A percentile compares a stretch with the other conserved stretches of the same genome.
Evolutionary conservation across 2,888 invertebrate species (phyloP).

Genomic region (Notodonta dromedarius): DNA sequence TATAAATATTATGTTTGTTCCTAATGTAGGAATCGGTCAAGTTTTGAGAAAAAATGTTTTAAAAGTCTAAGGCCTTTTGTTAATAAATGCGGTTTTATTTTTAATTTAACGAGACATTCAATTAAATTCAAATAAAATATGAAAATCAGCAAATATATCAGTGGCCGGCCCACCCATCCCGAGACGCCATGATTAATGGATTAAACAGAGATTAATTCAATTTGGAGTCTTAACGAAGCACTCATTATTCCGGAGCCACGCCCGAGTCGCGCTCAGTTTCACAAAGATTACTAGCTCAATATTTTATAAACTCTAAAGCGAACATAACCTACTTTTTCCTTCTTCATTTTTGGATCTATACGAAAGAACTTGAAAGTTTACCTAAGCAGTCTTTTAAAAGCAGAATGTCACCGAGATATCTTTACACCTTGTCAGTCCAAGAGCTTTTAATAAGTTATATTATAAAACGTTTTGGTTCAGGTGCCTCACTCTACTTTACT

Average conservation of each 20-base stretch:
- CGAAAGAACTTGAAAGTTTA: too few species aligned
- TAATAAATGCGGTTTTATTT: neutral
- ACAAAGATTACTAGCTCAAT: conserved; percentile 15
- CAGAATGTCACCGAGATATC: neutral
- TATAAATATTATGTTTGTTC: too few species aligned
- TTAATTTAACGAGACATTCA: neutral
- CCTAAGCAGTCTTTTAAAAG: neutral
- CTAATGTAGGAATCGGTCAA: too few species aligned
- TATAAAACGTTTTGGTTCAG: neutral
- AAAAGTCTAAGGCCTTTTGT: too few species aligned
- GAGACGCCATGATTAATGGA: conserved; percentile 28
- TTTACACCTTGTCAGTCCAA: neutral
- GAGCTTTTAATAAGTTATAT: neutral
- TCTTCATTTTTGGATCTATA: too few species aligned
- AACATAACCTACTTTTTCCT: too few species aligned
- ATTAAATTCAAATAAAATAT: conserved; percentile 13
- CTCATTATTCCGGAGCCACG: conserved; percentile 19
- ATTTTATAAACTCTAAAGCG: neutral
- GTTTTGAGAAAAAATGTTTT: too few species aligned
- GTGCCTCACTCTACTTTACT: too few species aligned
- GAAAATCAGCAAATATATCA: conserved; percentile 18
- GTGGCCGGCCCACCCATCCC: conserved; percentile 15
- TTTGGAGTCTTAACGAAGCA: conserved; percentile 28
- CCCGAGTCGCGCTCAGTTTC: conserved; percentile 11
- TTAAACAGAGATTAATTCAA: conserved; percentile 27